Base-by-base conservation (phyloP, 2,888 invertebrate genomes). In the Stenolophus ochropezus region DNA sequence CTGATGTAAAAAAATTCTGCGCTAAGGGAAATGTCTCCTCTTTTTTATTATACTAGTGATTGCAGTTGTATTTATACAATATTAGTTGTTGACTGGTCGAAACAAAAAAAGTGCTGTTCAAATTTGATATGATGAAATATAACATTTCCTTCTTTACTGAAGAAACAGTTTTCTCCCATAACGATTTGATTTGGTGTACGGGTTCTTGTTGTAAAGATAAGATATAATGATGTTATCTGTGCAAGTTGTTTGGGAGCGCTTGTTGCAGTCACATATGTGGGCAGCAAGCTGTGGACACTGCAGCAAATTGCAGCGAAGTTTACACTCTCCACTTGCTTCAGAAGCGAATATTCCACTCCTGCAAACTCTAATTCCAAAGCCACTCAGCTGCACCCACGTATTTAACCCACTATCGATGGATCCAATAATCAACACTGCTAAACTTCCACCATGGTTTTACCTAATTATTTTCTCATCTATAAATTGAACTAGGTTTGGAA, bases 221-320 rank as follows among this genome's bases (percentile, higher is more conserved):
- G 0, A 42, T 42, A 42, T 42, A 42, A 42, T 42, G 33, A 42
- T 4, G 33, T 42, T 42, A 42, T 42, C 33, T 42, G 33, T 42
- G 33, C 11, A 42, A 42, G 42, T 42, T 42, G 33, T 69, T 33
- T 33, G 42, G n/a, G 14, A 16, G 6, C 18, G 20, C 69, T 69
- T 27, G 69, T 69, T 33, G 33, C 69, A 42, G 42, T 69, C 69
- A 42, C 69, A 69, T 42, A 47, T 69, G 69, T 69, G 61, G 61
- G 11, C 61, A 61, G 61, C 61, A 61, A 61, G 25, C 61, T 61
- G 61, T 61, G 61, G 61, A 61, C 61, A 25, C 25, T 69, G 69
- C 69, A 69, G 18, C 69, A 69, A 69, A 69, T 69, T 69, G 69
- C 69, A 69, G 3, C 11, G 69, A 69, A 69, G 69, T 69, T 69